phyloP scores from a whole-genome alignment of 2,113 vertebrate genomes.

The Cnemophilus loriae region DNA sequence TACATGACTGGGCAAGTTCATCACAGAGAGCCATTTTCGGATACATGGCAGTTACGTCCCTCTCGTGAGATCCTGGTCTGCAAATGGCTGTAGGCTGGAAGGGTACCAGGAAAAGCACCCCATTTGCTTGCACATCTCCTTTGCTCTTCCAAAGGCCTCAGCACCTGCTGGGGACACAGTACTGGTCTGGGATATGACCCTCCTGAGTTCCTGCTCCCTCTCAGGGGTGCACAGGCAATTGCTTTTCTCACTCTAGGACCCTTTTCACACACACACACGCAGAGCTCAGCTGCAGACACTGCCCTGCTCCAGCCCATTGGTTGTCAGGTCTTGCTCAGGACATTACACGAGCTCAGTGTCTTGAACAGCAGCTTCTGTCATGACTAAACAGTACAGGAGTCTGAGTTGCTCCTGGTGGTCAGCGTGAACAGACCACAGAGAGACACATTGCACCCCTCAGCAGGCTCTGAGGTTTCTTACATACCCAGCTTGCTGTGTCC shows the following conservation, averaged over 20 bases:
- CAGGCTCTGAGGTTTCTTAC: neutral
- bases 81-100: neutral
- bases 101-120: neutral
- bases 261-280: neutral
- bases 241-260: neutral
- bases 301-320: neutral
- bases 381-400: fast-evolving
- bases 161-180: neutral
- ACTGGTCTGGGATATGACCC: neutral
- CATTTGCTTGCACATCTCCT: neutral
- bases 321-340: neutral
- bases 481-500: neutral
- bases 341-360: neutral
- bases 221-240: neutral
- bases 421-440: neutral
- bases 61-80: neutral
- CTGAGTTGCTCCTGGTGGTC: neutral
- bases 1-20: neutral
- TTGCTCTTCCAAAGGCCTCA: neutral
- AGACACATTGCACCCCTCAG: neutral
- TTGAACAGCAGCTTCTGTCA: neutral
- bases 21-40: neutral
- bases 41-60: fast-evolving
- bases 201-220: neutral
- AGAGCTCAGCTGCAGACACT: neutral